Evolutionary conservation across 2,888 invertebrate genomes (phyloP).

Genomic region (Mythimna albipuncta): DNA sequence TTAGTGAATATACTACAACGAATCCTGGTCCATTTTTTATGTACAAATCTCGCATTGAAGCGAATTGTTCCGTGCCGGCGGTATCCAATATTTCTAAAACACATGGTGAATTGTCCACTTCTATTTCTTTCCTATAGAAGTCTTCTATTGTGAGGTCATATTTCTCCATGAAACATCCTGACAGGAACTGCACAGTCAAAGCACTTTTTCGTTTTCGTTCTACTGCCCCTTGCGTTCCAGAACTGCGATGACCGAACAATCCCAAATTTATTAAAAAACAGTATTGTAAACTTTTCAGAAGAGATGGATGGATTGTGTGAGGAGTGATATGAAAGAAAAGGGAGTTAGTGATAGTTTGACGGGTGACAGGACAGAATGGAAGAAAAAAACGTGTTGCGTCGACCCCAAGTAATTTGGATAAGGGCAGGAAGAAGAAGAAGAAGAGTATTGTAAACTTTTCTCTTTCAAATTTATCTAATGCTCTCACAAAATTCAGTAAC

Average conservation of each 20-base stretch:
- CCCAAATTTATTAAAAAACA: no score
- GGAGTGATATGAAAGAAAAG: no score
- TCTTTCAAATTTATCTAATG: neutral
- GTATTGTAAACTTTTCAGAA: no score
- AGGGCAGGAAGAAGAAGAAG: no score
- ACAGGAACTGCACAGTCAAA: slow-evolving; percentile 99
- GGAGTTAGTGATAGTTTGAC: no score
- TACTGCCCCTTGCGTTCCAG: no score
- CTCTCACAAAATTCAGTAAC: slow-evolving; percentile 1
- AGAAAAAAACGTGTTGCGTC: no score
- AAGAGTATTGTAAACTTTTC: no score
- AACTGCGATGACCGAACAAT: no score
- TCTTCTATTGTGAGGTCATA: slow-evolving; percentile 99
- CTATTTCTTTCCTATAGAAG: slow-evolving; percentile 99
- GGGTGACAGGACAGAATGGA: no score
- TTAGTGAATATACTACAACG: slow-evolving; percentile 99
- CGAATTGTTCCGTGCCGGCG: slow-evolving; percentile 99
- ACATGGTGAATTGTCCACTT: slow-evolving; percentile 99
- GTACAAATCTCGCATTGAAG: slow-evolving; percentile 99
- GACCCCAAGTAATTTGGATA: no score
- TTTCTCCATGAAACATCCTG: slow-evolving; percentile 99
- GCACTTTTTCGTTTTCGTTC: slow-evolving; percentile 99
- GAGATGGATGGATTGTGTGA: no score
- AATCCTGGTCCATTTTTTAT: slow-evolving; percentile 99
- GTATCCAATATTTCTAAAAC: slow-evolving; percentile 99